Evolutionary conservation across 2,797 vertebrate genomes (phyloP).

Genomic region (Megaceryle alcyon): DNA sequence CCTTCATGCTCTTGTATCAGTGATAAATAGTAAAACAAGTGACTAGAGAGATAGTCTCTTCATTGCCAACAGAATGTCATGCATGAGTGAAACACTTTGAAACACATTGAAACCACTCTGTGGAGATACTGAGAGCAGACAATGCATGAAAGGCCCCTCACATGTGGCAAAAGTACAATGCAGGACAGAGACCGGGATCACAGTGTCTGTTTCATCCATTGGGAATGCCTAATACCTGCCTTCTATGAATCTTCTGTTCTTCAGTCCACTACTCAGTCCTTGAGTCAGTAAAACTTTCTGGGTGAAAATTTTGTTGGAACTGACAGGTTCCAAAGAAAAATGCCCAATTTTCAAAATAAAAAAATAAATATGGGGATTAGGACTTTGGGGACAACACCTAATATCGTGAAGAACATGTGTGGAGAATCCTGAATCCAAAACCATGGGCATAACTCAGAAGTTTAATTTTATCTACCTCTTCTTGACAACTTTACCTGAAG

Average conservation of each 20-base stretch:
- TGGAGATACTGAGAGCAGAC: background rate
- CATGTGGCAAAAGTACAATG: background rate
- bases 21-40: background rate
- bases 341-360: background rate
- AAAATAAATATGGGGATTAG: background rate
- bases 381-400: background rate
- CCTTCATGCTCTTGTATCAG: background rate
- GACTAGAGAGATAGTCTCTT: background rate
- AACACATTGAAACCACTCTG: background rate
- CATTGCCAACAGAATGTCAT: rapidly evolving
- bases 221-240: background rate
- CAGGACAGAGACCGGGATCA: rapidly evolving
- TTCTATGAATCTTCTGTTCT: background rate
- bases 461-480: background rate
- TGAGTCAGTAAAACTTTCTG: background rate
- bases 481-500: background rate
- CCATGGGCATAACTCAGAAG: background rate
- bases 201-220: background rate
- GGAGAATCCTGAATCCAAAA: background rate
- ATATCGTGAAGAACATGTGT: background rate
- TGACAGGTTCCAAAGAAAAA: background rate
- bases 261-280: background rate
- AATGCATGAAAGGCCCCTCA: background rate
- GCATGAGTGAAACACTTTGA: background rate
- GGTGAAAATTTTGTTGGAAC: background rate